phyloP scores from a whole-genome alignment of 2,113 vertebrate species.

The Trochalopteron elliotii region DNA sequence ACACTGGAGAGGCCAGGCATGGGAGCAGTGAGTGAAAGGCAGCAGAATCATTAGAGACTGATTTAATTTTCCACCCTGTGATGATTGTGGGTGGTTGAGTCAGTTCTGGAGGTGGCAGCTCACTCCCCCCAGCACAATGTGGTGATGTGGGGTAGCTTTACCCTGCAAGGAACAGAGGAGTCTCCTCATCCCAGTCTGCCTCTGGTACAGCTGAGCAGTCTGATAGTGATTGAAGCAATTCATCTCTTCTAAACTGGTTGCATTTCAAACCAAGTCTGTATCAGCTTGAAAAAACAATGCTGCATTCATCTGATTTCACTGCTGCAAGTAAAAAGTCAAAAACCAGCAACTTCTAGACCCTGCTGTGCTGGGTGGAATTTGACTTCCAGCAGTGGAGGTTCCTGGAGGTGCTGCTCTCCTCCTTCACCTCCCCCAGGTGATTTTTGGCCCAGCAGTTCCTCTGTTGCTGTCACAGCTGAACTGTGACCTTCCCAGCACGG shows the following conservation, averaged over 20 bases:
- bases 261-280: background rate
- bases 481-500: background rate
- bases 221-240: accelerated
- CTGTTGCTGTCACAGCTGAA: accelerated
- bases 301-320: background rate
- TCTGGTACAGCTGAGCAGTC: background rate
- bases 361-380: background rate
- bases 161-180: background rate
- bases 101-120: background rate
- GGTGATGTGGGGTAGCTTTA: background rate
- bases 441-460: background rate
- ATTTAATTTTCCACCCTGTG: background rate
- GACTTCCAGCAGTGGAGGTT: background rate
- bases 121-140: accelerated
- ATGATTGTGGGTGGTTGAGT: background rate
- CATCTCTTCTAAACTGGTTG: accelerated
- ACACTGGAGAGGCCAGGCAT: background rate
- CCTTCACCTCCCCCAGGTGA: background rate
- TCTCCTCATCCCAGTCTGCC: background rate
- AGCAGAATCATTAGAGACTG: background rate
- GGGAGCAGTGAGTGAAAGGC: background rate
- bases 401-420: background rate
- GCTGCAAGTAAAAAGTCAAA: background rate
- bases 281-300: background rate
- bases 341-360: accelerated